Percentiles rank a stretch among this genome's conserved stretches.
Conservation (phyloP, 2,888 invertebrate genomes). For the Pachydiplax longipennis region DNA sequence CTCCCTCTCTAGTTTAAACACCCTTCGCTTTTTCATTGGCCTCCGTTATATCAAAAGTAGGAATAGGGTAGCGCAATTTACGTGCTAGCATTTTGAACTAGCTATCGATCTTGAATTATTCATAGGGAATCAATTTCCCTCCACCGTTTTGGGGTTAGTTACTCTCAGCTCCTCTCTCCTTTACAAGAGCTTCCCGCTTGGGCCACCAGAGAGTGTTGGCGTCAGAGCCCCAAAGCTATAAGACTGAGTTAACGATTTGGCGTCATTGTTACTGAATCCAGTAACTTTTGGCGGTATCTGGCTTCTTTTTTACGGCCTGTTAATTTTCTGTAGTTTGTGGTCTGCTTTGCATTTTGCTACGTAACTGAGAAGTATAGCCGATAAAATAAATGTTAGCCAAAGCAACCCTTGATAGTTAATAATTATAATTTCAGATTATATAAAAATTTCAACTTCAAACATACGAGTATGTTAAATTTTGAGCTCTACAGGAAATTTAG, state of each 20-base stretch:
- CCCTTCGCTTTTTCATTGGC: neutral
- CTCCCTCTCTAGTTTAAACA: neutral
- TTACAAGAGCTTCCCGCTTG: neutral
- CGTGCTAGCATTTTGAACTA: neutral
- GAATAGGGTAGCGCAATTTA: neutral
- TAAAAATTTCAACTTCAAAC: too few species aligned
- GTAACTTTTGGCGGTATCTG: too few species aligned
- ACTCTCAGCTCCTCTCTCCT: neutral
- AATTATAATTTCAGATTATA: too few species aligned
- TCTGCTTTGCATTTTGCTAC: too few species aligned
- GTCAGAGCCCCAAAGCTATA: neutral
- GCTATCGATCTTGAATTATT: constrained; percentile 23
- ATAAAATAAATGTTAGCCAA: too few species aligned
- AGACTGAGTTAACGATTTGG: neutral
- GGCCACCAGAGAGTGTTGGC: neutral
- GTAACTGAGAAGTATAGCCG: too few species aligned
- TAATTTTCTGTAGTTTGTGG: too few species aligned
- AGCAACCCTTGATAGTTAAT: too few species aligned
- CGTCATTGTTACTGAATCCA: too few species aligned
- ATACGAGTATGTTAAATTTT: too few species aligned
- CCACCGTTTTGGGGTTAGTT: neutral
- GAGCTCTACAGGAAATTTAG: too few species aligned
- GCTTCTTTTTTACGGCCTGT: too few species aligned
- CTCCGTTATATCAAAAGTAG: neutral
- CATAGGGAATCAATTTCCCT: constrained; percentile 23